Evolutionary conservation across 2,113 vertebrate genomes (phyloP), one percentile per base, ranked within the genome.

Genomic region (Bufo bufo): DNA sequence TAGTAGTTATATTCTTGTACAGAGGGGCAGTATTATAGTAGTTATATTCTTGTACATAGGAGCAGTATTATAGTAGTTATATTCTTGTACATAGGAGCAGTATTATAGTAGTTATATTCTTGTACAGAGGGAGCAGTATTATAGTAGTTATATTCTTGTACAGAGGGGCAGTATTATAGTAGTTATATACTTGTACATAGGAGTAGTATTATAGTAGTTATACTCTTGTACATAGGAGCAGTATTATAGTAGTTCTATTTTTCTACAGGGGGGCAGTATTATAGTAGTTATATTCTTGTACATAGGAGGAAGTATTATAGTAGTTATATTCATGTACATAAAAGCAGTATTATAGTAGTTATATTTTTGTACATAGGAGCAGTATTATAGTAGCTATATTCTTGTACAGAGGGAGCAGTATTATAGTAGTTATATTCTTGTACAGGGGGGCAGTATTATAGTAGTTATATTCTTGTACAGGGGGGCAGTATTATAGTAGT

Each of bases 341-440:
- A 1, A 1, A 33, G 33, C 33, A 33, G 33, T 33, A 33, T 33
- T 33, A 33, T 33, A 33, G 33, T 33, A 33, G 33, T 33, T 33
- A 33, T 33, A 33, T 33, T 33, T 1, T 33, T 33, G 33, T 33
- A 33, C 33, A 33, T 33, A 33, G 33, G 33, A 33, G 33, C 33
- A 33, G 33, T 33, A 33, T 33, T 33, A 33, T 33, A 33, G 33
- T 33, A 33, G 66, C 43, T 71, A 71, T 66, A 66, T 71, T 71
- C 66, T 71, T 71, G 66, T 43, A 71, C 10, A 43, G 14, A 71
- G 66, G 66, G 1, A 1, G 66, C 33, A 71, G 66, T 71, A 71
- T 71, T 71, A 71, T 71, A 43, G 66, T 71, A 71, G 66, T 71
- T 71, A 33, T 65, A 65, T 65, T 65, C 63, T 65, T n/a, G 58